Conservation (phyloP, 2,113 vertebrate genomes). For the Sminthopsis crassicaudata region DNA sequence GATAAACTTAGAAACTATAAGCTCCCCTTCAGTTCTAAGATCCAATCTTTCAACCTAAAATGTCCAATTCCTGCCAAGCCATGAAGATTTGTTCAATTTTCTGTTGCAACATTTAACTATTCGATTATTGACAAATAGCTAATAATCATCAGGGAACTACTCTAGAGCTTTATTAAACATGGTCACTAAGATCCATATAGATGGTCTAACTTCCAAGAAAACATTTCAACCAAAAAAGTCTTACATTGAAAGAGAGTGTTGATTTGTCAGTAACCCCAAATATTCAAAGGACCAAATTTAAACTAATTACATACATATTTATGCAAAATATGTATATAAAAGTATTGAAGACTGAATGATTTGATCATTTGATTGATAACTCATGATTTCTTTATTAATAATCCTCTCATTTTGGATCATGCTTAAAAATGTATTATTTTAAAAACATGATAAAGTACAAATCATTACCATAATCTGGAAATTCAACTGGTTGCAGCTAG, state of each 20-base stretch:
- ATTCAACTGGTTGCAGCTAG: not conserved
- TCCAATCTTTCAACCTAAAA: not conserved
- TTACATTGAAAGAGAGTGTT: not conserved
- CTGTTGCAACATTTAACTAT: not conserved
- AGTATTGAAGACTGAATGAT: not conserved
- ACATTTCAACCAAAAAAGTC: not conserved
- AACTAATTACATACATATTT: not conserved
- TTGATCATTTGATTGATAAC: not conserved
- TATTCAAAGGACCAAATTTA: not conserved
- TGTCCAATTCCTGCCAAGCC: not conserved
- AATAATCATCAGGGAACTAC: conserved; percentile 25
- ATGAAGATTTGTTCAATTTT: not conserved
- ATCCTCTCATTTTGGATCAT: not conserved
- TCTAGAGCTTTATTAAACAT: not conserved
- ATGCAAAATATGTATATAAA: not conserved
- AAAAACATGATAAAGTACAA: conserved; percentile 9
- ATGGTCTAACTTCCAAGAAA: not conserved
- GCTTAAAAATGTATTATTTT: not conserved
- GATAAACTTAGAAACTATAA: not conserved
- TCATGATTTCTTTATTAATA: not conserved
- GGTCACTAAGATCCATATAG: not conserved
- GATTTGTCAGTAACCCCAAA: not conserved
- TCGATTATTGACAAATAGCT: conserved; percentile 5
- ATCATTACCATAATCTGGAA: not conserved
- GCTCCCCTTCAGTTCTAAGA: not conserved